Evolutionary conservation across 2,113 vertebrate species (phyloP).

Genomic region (Vidua chalybeata): DNA sequence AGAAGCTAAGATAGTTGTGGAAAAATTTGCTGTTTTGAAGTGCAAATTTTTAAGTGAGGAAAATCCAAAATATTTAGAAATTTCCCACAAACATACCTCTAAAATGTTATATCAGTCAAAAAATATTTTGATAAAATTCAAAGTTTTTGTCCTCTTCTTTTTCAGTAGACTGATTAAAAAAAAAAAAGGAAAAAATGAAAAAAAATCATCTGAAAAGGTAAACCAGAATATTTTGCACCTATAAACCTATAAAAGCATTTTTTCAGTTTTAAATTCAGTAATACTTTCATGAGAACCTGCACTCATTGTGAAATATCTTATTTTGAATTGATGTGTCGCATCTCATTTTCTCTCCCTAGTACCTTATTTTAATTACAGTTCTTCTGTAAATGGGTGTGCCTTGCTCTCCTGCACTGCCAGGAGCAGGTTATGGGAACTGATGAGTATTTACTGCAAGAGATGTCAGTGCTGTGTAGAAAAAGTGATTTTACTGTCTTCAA

Average conservation of each 20-base stretch:
- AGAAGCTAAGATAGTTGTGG: background rate
- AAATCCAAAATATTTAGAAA: background rate
- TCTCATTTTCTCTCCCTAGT: background rate
- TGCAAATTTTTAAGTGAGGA: background rate
- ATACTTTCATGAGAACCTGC: background rate
- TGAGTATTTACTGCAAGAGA: background rate
- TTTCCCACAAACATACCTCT: background rate
- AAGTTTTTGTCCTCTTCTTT: background rate
- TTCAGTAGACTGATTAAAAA: background rate
- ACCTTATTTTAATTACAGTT: background rate
- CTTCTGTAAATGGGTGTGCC: background rate
- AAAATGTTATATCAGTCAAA: background rate
- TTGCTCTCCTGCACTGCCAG: background rate
- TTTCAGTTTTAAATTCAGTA: background rate
- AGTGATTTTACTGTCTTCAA: background rate
- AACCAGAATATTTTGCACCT: background rate
- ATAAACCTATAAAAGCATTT: background rate
- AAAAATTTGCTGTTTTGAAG: background rate
- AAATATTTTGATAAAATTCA: background rate
- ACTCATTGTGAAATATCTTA: background rate
- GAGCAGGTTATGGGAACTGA: background rate
- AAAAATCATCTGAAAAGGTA: background rate
- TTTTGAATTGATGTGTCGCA: background rate
- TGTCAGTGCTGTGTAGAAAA: background rate
- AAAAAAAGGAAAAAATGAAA: background rate